Evolutionary conservation across 2,888 invertebrate species (phyloP).

Genomic region (Agrilus biguttatus): DNA sequence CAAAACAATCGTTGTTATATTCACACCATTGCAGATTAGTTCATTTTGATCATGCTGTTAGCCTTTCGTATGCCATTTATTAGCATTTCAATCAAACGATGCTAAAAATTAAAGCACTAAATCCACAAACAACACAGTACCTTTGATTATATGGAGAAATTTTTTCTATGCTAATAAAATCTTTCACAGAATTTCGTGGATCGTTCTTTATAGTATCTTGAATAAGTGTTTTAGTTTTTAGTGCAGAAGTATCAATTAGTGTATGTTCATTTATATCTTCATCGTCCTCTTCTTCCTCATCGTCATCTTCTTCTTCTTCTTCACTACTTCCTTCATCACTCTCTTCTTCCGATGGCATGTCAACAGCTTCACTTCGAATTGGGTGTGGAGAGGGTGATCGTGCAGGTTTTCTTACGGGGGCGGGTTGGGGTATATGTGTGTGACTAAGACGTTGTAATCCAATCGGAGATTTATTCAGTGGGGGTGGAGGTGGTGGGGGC

Average conservation of each 20-base stretch:
- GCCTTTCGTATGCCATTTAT: no score
- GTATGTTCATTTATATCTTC: constrained; percentile 11
- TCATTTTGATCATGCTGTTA: no score
- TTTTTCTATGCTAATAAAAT: constrained; percentile 10
- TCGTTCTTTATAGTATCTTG: constrained; percentile 4
- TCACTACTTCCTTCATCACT: constrained; percentile 12
- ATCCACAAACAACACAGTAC: constrained; percentile 3
- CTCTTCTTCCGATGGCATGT: constrained; percentile 9
- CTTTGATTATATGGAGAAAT: constrained; percentile 4
- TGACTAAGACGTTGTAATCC: background rate
- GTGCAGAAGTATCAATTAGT: constrained; percentile 5
- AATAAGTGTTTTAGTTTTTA: constrained; percentile 1
- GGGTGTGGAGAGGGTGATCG: constrained; percentile 12
- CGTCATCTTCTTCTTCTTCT: constrained; percentile 12
- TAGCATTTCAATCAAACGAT: no score
- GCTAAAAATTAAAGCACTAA: no score
- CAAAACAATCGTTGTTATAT: no score
- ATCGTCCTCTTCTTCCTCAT: constrained; percentile 11
- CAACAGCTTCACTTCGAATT: constrained; percentile 6
- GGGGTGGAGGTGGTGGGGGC: constrained; percentile 5
- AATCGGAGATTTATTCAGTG: background rate
- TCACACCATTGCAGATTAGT: no score
- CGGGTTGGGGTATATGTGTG: background rate
- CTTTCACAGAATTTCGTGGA: constrained; percentile 8
- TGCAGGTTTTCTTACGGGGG: constrained; percentile 3